Conservation (phyloP, 2,797 vertebrate genomes). For the Caiman crocodilus region DNA sequence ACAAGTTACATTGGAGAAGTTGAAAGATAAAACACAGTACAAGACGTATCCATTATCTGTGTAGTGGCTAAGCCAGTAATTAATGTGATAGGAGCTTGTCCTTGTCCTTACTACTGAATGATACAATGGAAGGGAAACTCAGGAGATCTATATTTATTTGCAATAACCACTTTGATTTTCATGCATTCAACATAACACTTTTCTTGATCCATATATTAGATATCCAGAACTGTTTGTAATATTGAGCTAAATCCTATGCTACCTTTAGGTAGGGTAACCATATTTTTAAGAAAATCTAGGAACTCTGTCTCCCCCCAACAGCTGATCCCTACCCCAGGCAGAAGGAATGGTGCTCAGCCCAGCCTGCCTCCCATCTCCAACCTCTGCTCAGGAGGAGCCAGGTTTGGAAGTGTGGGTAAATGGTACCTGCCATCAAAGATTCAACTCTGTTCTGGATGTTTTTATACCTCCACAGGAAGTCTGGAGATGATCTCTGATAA, state of each 20-base stretch:
- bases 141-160: not conserved
- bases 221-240: not conserved
- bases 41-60: not conserved
- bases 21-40: not conserved
- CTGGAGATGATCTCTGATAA: not conserved
- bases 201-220: not conserved
- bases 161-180: not conserved
- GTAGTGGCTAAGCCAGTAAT: not conserved
- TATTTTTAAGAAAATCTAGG: too few relatives aligned
- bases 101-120: not conserved
- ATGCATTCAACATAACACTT: not conserved
- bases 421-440: not conserved
- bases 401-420: too few relatives aligned
- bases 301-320: too few relatives aligned
- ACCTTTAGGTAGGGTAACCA: too few relatives aligned
- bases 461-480: not conserved
- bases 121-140: not conserved
- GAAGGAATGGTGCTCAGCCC: too few relatives aligned
- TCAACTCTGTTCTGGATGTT: not conserved
- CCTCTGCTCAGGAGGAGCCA: too few relatives aligned
- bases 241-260: too few relatives aligned
- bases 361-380: too few relatives aligned
- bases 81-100: not conserved
- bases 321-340: too few relatives aligned
- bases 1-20: not conserved